Base-by-base conservation (phyloP, 1,140 invertebrate species). In the Periplaneta americana region DNA sequence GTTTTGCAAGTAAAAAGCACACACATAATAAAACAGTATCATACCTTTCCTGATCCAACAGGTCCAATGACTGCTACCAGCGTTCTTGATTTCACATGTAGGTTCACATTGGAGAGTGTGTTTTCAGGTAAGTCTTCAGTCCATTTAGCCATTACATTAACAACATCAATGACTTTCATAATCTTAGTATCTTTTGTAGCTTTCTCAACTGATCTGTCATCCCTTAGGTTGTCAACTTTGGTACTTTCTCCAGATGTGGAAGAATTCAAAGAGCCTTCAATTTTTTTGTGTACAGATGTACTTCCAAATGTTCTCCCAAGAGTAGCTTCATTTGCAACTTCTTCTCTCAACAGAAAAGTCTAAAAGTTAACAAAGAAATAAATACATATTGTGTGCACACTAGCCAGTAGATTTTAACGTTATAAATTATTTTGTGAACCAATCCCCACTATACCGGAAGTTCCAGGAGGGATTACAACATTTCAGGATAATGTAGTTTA, bases 11-110 rank as follows among this genome's bases (percentile, higher is more conserved):
- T 1, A 15, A 34, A 11, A 17, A 74, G 79, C 57, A 74, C 31
- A 13, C 13, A 66, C 10, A 8, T 22, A 2, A 0, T 13, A 32
- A 8, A 17, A 33, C 15, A 33, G 22, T n/a, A 33, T 13, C 48
- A 85, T 75, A 82, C 78, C 85, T 91, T 91, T 75, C 90, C 90
- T 77, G 88, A 85, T n/a, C 90, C 91, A 57, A 91, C 90, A 36
- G 89, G 88, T 33, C 91, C 91, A 78, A 91, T 88, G 10, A 91
- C 86, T 9, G 88, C 87, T 18, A 90, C 33, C 17, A 91, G 83
- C 81, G 91, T 86, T 28, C 90, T 90, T 17, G 86, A 82, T 81
- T 85, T 84, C 9, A 88, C 86, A 37, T 81, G 77, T 10, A 90
- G 82, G 35, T 82, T 85, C 18, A 90, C 83, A 80, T 88, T 86